Base-by-base conservation (phyloP, 2,888 invertebrate species). In the Pristionchus arcanus region DNA sequence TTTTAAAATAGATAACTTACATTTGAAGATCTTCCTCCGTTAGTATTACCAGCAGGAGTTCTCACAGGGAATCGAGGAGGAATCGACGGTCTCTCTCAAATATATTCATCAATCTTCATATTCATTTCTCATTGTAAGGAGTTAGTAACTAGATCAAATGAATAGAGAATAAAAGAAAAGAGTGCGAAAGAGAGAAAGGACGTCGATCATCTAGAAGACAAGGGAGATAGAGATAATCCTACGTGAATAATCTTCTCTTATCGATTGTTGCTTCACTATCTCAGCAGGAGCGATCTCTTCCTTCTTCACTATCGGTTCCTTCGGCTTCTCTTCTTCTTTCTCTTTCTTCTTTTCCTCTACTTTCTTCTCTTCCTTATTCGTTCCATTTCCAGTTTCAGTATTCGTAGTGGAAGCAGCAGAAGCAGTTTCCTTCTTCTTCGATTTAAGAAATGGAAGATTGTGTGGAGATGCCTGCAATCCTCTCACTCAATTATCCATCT, bases 401-500 rank as follows among this genome's bases (percentile, higher is more conserved):
- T 2, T 84, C 9, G 87, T 9, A 68, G 68, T 42, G 28, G 66
- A 25, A 16, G 59, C 4, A 3, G 19, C 42, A 28, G 86, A 19
- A 9, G 86, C 16, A 66, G 37, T 66, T 28, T 74, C 49, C 59
- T 42, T 42, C 66, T 89, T 89, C 66, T 89, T 83, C 28, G 53
- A 37, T 77, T 77, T 88, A n/a, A 83, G 63, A 49, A 89, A 89
- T 25, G 83, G 81, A 13, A 89, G 81, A 66, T 89, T 89, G 42
- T 89, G 71, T 31, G 83, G 63, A 34, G 89, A 68, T 21, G 89
- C 89, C 89, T 89, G 89, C 37, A 89, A 89, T 68, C 87, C 66
- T 53, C 81, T 81, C 19, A 28, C 49, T 85, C 31, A 81, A 15
- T 42, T 49, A 28, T 55, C 85, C 25, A 37, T 49, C 42, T 42